These are phyloP conservation scores for Salvelinus sp. DNA, from an alignment of 2,113 vertebrate species.

Conservation along the genomic window DNA sequence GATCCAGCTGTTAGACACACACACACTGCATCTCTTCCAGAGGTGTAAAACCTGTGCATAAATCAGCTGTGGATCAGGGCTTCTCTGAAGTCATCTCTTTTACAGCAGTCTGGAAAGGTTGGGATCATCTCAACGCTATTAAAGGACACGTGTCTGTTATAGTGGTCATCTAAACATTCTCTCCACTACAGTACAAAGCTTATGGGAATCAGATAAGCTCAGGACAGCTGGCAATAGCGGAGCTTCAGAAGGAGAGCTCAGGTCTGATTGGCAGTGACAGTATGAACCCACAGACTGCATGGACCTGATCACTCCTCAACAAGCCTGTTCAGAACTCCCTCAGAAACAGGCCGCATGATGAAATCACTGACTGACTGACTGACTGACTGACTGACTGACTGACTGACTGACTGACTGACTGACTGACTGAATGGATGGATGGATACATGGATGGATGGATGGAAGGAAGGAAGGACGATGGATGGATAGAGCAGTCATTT, in stretches of 20 bases:
- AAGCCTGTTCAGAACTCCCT: too few species aligned
- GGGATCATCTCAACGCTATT: conserved; percentile 50
- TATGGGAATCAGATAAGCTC: conserved; percentile 49
- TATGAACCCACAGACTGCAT: not conserved
- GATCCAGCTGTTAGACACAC: not conserved
- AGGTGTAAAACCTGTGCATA: conserved; percentile 53
- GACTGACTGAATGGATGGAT: too few species aligned
- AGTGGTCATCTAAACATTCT: conserved; percentile 21
- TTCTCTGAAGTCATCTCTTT: conserved; percentile 51
- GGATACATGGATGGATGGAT: too few species aligned
- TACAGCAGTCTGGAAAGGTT: conserved; percentile 35
- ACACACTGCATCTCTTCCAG: conserved; percentile 34
- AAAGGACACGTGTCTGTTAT: conserved; percentile 67
- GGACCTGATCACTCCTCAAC: conserved; percentile 22
- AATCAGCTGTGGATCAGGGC: conserved; percentile 51
- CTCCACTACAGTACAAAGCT: conserved; percentile 2
- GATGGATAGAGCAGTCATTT: not conserved
- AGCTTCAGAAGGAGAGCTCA: conserved; percentile 32
- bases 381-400: too few species aligned
- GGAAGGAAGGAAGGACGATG: too few species aligned
- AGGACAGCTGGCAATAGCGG: conserved; percentile 54
- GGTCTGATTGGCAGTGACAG: conserved; percentile 38
- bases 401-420: too few species aligned
- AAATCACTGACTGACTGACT: not conserved
- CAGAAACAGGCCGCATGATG: not conserved